A percentile compares a stretch with the other conserved stretches of the same genome.
These are phyloP conservation scores for Alethe castanea DNA, from an alignment of 2,113 vertebrate genomes.

Conservation along the genomic window DNA sequence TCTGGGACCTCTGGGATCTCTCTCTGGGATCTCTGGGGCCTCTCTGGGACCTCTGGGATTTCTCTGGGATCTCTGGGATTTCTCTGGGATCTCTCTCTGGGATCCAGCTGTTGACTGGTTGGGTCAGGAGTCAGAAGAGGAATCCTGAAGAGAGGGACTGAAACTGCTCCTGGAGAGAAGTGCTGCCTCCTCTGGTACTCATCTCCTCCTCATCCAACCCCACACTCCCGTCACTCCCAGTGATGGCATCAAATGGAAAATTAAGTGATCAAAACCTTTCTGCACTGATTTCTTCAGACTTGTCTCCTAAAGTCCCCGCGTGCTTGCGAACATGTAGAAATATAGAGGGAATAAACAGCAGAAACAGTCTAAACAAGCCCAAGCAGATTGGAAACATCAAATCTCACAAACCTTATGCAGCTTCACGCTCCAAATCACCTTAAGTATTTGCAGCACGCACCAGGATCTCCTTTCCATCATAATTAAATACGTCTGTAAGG, in stretches of 20 bases:
- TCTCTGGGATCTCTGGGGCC: too few relatives aligned
- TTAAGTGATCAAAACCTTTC: not conserved
- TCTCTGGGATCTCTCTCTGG: too few relatives aligned
- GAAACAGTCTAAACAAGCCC: constrained; percentile 32
- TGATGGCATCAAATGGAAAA: not conserved
- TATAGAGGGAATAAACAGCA: not conserved
- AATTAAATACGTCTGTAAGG: constrained; percentile 68
- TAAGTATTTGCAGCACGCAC: constrained; percentile 29
- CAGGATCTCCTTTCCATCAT: constrained; percentile 70
- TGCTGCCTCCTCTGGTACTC: not conserved
- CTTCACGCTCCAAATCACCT: constrained; percentile 73
- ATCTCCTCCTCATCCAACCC: not conserved
- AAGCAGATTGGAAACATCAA: constrained; percentile 24
- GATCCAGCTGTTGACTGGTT: not conserved
- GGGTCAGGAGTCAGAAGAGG: not conserved
- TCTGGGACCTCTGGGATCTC: too few relatives aligned
- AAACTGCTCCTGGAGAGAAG: not conserved
- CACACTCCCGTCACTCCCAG: fast-evolving
- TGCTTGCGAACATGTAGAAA: not conserved
- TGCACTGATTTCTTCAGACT: not conserved
- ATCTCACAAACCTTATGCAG: constrained; percentile 3
- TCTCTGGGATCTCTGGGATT: too few relatives aligned
- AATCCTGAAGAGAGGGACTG: not conserved
- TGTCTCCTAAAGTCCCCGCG: not conserved
- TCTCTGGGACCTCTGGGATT: too few relatives aligned